These are phyloP conservation scores for Venturia canescens DNA, from an alignment of 1,140 invertebrate species.

Conservation along the genomic window DNA sequence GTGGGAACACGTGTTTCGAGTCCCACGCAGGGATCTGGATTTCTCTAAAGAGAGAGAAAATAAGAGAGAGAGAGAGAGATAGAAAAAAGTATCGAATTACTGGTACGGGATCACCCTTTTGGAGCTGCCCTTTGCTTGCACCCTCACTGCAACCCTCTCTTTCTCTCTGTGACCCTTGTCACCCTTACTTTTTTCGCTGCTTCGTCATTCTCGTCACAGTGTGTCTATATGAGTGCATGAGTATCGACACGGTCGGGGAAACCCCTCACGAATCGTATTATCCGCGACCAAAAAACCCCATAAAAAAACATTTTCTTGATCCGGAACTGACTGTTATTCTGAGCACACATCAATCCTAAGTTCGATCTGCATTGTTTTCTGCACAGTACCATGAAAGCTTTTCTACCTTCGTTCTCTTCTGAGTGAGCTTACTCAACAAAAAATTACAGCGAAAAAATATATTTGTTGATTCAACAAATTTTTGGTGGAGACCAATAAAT, in stretches of 20 bases:
- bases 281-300: conserved; percentile 35
- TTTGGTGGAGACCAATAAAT: too few species aligned
- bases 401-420: too few species aligned
- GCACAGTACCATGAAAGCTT: too few species aligned
- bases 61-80: too few species aligned
- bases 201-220: conserved; percentile 22
- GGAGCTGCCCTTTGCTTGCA: conserved; percentile 35
- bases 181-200: neutral
- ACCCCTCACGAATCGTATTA: conserved; percentile 45
- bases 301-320: neutral
- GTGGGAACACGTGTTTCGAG: conserved; percentile 44
- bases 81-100: conserved; percentile 53
- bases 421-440: too few species aligned
- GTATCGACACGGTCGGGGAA: conserved; percentile 44
- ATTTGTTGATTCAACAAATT: too few species aligned
- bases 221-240: conserved; percentile 41
- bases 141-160: neutral
- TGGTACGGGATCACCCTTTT: conserved; percentile 53
- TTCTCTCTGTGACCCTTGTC: neutral
- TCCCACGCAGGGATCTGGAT: conserved; percentile 44
- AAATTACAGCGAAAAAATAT: too few species aligned
- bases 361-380: too few species aligned
- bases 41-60: conserved; percentile 3
- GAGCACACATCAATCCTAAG: neutral
- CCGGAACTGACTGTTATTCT: neutral